Conservation (phyloP, 2,113 vertebrate genomes). For the Pygoscelis adeliae region DNA sequence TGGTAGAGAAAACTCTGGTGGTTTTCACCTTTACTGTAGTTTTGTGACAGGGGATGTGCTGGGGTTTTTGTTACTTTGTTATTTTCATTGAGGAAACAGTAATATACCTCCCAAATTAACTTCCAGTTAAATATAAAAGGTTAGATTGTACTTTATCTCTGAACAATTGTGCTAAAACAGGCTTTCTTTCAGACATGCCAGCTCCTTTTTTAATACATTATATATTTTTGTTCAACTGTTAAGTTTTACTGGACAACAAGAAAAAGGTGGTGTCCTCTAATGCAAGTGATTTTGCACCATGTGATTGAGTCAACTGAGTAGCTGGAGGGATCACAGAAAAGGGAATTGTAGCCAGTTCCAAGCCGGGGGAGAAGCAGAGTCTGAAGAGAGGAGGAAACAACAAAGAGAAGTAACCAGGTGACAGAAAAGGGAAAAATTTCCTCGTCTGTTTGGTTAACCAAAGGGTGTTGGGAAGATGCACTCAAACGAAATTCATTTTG, state of each 20-base stretch:
- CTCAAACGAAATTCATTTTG: not conserved
- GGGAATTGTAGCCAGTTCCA: not conserved
- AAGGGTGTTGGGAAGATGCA: not conserved
- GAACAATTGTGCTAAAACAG: not conserved
- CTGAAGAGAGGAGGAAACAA: not conserved
- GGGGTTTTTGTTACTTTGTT: not conserved
- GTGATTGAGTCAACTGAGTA: not conserved
- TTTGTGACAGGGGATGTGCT: not conserved
- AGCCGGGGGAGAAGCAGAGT: rapidly evolving
- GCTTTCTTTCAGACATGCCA: not conserved
- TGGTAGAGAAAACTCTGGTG: not conserved
- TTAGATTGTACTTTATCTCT: not conserved
- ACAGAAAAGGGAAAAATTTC: not conserved
- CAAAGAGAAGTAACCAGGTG: not conserved
- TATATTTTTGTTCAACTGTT: not conserved
- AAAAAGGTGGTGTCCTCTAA: not conserved
- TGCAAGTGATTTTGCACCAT: not conserved
- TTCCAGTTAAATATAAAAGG: not conserved
- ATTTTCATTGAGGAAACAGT: not conserved
- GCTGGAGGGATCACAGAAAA: not conserved
- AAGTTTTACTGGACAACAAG: not conserved
- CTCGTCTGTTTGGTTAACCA: not conserved
- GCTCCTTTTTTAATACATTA: not conserved
- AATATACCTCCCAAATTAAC: not conserved
- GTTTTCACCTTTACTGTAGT: not conserved